Base-by-base conservation (phyloP, 2,888 invertebrate genomes). In the Papilio protenor region DNA sequence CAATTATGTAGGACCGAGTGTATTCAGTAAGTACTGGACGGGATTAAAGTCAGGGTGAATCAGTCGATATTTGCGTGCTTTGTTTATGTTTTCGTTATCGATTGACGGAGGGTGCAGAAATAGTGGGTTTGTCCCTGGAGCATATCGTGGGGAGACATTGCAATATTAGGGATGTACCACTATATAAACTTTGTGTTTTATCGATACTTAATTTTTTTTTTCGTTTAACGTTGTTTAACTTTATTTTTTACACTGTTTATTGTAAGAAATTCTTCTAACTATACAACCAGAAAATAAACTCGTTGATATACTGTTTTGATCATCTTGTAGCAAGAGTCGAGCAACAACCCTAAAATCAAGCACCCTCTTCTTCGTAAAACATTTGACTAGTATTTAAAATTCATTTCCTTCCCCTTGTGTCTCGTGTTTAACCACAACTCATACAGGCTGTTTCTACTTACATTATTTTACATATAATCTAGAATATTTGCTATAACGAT, bases 371-470 rank as follows among this genome's bases (percentile, higher is more conserved):
- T 2, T 64, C 6, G 40, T 40, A 27, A 27, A 16, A 33, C 27
- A 64, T 40, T 64, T 16, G 14, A 40, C 10, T 6, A 14, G 23
- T 61, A n/a, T 16, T 64, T 64, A 64, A 40, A 64, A 40, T 64
- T 64, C 40, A 3, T 64, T 64, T n/a, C n/a, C n/a, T 40, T 75
- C 75, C 75, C 75, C 66, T 75, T 18, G 49, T 52, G 33, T 75
- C 16, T 52, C 52, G 40, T 66, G 55, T 66, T 33, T 52, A n/a
- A 40, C 55, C 52, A 40, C 66, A 27, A 40, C 52, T 33, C 52
- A 66, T 27, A 49, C 45, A n/a, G 47, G 3, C 18, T 47, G 47
- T 47, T 47, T 47, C 4, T 27, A 27, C 27, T 33, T 2, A 33
- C 5, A 33, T 33, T 33, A 33, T 33, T 33, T 2, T 33, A 33